Evolutionary conservation across 2,113 vertebrate species (phyloP), one percentile per base, ranked within the genome.

Genomic region (Peromyscus leucopus): DNA sequence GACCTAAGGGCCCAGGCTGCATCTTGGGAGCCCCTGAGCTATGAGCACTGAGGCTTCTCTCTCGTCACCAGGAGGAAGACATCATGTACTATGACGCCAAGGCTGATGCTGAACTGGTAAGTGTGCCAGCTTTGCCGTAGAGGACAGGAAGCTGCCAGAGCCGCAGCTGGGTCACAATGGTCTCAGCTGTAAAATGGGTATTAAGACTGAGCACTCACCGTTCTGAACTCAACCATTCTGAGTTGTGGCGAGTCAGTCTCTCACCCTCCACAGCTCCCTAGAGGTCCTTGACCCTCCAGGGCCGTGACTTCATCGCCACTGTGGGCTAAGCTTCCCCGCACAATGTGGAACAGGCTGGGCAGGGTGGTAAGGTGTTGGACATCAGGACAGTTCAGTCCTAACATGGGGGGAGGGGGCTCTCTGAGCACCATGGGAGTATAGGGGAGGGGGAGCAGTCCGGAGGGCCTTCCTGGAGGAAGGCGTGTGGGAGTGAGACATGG

Each of bases 1-100:
- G 33, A n/a, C 31, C 4, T 2, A 26, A 80, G 75, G 46, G 15
- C 26, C 78, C n/a, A 15, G 46, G 31, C 63, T 63, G 22, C 17
- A 10, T 65, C 87, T 89, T 55, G n/a, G 31, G 78, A 31, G 48
- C 3, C 48, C 84, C 33, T 28, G 55, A 75, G 46, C 91, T 57
- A 1, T n/a, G 61, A 87, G 8, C 48, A 12, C 61, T 89, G 48
- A 94, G 36, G 63, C 59, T 42, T 82, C 78, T 98, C 63, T 98
- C 98, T 96, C 88, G 74, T 93, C 74, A 97, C 97, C 99, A 99
- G 99, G 99, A 99, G 98, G 99, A 99, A 98, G 99, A 99, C 98
- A 99, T 99, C 91, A 98, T 99, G 98, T 99, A 99, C 98, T 99
- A 99, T 5, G 99, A 99, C 92, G 99, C 99, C 98, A 99, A 99